Evolutionary conservation across 1,140 invertebrate genomes (phyloP).

Genomic region (Papilio helenus): DNA sequence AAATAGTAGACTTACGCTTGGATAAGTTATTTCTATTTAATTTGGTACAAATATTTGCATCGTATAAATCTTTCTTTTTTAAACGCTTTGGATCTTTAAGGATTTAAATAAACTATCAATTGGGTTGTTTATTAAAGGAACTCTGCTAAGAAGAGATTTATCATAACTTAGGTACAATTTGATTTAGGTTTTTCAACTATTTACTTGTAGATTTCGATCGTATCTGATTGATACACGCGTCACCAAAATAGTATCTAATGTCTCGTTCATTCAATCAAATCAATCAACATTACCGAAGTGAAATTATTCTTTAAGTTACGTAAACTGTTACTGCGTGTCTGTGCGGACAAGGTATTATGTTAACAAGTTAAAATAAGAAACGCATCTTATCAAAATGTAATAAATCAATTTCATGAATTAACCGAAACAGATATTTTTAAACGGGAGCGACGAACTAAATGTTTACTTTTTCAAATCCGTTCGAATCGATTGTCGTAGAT

Average conservation of each 20-base stretch:
- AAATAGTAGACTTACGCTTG: not conserved
- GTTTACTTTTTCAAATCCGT: not conserved
- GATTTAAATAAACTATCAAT: too few species aligned
- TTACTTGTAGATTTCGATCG: too few species aligned
- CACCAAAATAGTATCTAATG: not conserved
- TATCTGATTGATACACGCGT: too few species aligned
- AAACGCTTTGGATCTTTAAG: not conserved
- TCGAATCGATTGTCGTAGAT: constrained; percentile 37
- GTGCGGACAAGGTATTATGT: constrained; percentile 35
- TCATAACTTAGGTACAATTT: too few species aligned
- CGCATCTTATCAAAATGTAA: constrained; percentile 36
- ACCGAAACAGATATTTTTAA: constrained; percentile 25
- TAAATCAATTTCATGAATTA: constrained; percentile 38
- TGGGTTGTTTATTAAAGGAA: too few species aligned
- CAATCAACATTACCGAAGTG: constrained; percentile 31
- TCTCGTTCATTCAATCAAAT: not conserved
- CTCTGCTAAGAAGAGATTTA: too few species aligned
- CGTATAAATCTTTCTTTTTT: not conserved
- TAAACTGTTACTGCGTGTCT: not conserved
- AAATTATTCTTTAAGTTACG: constrained; percentile 35
- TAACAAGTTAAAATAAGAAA: constrained; percentile 42
- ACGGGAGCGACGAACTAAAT: constrained; percentile 18
- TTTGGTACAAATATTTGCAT: not conserved
- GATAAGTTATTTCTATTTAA: not conserved
- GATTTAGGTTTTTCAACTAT: too few species aligned